phyloP scores from a whole-genome alignment of 2,888 invertebrate genomes.

The Synergus umbraculus region DNA sequence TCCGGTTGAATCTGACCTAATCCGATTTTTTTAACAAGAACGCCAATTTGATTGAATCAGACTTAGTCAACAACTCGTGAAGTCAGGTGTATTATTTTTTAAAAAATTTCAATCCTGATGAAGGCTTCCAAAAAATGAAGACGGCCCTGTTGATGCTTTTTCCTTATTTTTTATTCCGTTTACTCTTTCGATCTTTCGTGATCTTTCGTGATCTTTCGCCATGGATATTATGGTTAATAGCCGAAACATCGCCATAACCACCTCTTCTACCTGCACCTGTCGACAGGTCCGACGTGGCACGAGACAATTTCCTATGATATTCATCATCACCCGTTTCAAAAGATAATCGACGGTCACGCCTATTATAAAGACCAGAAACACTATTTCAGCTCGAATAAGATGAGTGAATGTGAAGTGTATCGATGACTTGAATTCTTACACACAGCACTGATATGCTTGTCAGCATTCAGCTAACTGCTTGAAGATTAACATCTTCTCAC shows the following conservation, averaged over 20 bases:
- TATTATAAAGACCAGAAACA: constrained; percentile 49
- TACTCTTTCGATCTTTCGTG: constrained; percentile 11
- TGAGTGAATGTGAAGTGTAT: constrained; percentile 11
- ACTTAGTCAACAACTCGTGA: too few species aligned
- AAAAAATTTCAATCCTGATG: not conserved
- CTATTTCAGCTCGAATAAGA: not conserved
- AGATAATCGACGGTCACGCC: constrained; percentile 72
- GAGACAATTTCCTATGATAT: constrained; percentile 71
- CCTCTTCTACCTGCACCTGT: constrained; percentile 66
- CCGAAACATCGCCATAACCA: constrained; percentile 48
- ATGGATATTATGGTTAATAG: not conserved
- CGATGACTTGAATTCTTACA: constrained; percentile 12
- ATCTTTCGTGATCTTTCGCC: not conserved
- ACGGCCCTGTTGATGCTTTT: not conserved
- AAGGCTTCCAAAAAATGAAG: not conserved
- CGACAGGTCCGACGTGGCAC: constrained; percentile 65
- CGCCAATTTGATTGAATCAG: too few species aligned
- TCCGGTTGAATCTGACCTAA: too few species aligned
- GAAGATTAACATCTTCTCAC: too few species aligned
- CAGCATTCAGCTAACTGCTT: not conserved
- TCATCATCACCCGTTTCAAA: constrained; percentile 68
- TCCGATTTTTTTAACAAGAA: too few species aligned
- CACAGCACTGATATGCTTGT: not conserved
- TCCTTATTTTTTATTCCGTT: constrained; percentile 10
- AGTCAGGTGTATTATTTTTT: not conserved